phyloP scores from a whole-genome alignment of 2,888 invertebrate species.

The Julus scandinavius region DNA sequence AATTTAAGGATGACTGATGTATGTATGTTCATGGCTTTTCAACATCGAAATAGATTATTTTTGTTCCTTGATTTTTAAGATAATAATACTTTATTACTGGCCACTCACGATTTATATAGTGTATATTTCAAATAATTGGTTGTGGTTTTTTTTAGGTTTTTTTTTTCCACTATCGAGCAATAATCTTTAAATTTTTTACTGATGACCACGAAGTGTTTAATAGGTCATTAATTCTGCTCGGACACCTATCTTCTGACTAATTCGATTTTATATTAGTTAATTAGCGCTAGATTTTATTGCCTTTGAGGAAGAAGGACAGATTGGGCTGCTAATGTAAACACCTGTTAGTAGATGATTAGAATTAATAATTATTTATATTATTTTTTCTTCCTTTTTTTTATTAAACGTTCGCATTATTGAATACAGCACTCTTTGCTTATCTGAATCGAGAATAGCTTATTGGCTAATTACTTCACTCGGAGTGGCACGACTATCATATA shows the following conservation, averaged over 20 bases:
- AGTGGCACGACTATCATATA: too few relatives aligned
- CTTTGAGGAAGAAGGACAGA: neutral
- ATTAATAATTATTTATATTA: neutral
- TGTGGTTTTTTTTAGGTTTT: neutral
- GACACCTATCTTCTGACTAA: neutral
- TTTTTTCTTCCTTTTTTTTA: neutral
- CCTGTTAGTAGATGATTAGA: neutral
- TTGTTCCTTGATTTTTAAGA: too few relatives aligned
- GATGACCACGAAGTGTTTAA: neutral
- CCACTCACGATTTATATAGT: too few relatives aligned
- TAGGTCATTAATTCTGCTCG: neutral
- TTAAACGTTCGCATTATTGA: neutral
- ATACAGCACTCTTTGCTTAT: neutral
- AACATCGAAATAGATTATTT: too few relatives aligned
- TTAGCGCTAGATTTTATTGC: neutral
- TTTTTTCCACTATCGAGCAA: neutral
- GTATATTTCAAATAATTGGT: neutral
- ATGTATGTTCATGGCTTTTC: too few relatives aligned
- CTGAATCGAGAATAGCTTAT: neutral
- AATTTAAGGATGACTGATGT: too few relatives aligned
- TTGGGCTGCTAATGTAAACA: neutral
- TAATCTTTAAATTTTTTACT: neutral
- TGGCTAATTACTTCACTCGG: neutral
- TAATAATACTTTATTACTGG: too few relatives aligned
- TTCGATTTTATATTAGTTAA: constrained; percentile 3